Evolutionary conservation across 2,888 invertebrate genomes (phyloP).

Genomic region (Rhyacophila evoluta): DNA sequence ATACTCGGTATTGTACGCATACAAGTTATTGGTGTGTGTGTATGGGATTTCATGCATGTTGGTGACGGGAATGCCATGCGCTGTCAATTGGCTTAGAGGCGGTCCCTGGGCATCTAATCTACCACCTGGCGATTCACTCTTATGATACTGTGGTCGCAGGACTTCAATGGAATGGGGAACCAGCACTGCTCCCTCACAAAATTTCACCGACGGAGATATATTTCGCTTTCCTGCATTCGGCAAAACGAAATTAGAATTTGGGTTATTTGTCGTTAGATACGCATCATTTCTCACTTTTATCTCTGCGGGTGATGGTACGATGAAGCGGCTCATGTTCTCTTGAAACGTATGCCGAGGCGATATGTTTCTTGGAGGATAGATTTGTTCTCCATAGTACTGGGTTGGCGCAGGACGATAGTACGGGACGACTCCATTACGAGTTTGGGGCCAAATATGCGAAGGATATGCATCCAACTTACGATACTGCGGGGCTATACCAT

Average conservation of each 20-base stretch:
- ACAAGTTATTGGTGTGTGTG: background rate
- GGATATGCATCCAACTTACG: constrained; percentile 60
- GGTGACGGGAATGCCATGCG: constrained; percentile 4
- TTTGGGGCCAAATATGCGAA: constrained; percentile 60
- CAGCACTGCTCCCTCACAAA: constrained; percentile 36
- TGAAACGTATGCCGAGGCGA: constrained; percentile 70
- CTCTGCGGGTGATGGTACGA: constrained; percentile 61
- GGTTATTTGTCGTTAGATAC: background rate
- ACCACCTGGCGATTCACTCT: background rate
- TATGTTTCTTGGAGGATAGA: constrained; percentile 61
- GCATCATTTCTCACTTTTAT: constrained; percentile 32
- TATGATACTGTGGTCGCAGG: constrained; percentile 27
- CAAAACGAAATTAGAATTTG: background rate
- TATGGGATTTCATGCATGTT: constrained; percentile 30
- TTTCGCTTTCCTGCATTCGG: constrained; percentile 1
- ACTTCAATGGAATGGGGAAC: constrained; percentile 30
- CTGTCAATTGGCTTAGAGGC: background rate
- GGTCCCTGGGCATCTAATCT: constrained; percentile 6
- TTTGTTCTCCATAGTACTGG: constrained; percentile 23
- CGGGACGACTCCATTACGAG: constrained; percentile 51
- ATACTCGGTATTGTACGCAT: constrained; percentile 34
- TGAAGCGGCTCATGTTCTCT: constrained; percentile 69
- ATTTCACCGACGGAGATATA: constrained; percentile 28
- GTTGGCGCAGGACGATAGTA: constrained; percentile 29
- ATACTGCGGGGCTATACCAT: constrained; percentile 63